Base-by-base conservation (phyloP, 2,113 vertebrate species). In the Anguilla rostrata region DNA sequence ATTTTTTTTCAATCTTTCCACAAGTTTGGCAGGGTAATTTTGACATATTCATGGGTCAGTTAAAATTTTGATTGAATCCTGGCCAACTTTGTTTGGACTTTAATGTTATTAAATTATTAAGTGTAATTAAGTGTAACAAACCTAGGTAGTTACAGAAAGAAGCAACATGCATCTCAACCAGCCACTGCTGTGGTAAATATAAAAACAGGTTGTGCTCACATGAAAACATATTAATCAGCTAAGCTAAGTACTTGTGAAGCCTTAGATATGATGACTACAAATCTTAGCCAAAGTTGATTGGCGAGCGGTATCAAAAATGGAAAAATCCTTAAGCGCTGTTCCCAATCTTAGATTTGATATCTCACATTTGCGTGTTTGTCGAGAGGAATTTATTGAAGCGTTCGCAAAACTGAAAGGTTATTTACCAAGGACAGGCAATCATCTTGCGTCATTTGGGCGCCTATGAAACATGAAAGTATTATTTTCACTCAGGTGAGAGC, bases 201-300 rank as follows among this genome's bases (percentile, higher is more conserved):
- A 20, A 53, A 82, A 16, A 39, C 16, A 22, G 15, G 39, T 22
- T 46, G 2, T 41, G 26, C 18, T 14, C 8, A 7, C 40, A 82
- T 53, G 41, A 12, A 82, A 82, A 49, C n/a, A 29, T n/a, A 82
- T 82, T 82, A 43, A 81, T 43, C 79, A 53, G 46, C 81, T 49
- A 49, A 82, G 15, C 81, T 2, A 41, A n/a, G 20, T 9, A 49
- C 41, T 49, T 53, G 81, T 49, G 43, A 53, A 46, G 26, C 81
- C 41, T 82, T 49, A 82, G 53, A 82, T 46, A 16, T 82, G 81
- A 82, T 82, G 40, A 82, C 18, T 49, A 49, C 41, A 82, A 49
- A 82, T 53, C 26, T 82, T 29, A n/a, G 46, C 46, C 43, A 11
- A 41, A 22, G 46, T 29, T 39, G 39, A 43, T 41, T 43, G 79